These are phyloP conservation scores for Goniozus legneri DNA, from an alignment of 1,140 invertebrate species.

Conservation along the genomic window DNA sequence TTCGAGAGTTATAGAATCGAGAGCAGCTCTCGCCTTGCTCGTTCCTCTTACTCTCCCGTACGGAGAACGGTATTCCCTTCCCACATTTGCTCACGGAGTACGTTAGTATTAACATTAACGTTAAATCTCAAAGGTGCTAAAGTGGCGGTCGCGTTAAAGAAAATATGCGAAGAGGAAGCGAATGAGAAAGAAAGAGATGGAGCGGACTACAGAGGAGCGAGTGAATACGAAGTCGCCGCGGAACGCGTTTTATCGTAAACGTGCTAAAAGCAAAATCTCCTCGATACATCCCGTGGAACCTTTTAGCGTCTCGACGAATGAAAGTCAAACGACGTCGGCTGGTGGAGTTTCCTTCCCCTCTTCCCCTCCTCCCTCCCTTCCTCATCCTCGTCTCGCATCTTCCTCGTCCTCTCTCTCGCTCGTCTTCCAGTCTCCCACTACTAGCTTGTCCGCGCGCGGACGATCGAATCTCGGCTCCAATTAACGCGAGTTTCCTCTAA, in stretches of 20 bases:
- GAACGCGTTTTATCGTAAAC: constrained; percentile 50
- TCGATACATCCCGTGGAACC: constrained; percentile 48
- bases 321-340: constrained; percentile 50
- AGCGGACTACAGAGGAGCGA: too few relatives aligned
- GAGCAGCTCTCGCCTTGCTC: too few relatives aligned
- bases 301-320: constrained; percentile 51
- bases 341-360: neutral
- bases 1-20: too few relatives aligned
- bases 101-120: too few relatives aligned
- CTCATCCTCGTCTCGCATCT: constrained; percentile 1
- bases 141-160: neutral
- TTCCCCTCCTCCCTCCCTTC: neutral
- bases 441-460: too few relatives aligned
- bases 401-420: constrained; percentile 4
- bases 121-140: constrained; percentile 1
- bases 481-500: too few relatives aligned
- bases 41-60: too few relatives aligned
- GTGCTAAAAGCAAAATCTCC: constrained; percentile 56
- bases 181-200: constrained; percentile 18
- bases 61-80: too few relatives aligned
- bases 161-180: constrained; percentile 8
- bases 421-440: neutral
- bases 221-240: too few relatives aligned
- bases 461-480: too few relatives aligned
- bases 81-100: too few relatives aligned